Percentiles rank a stretch among this genome's conserved stretches.
These are phyloP conservation scores for Gonocerus acuteangulatus DNA, from an alignment of 2,888 invertebrate genomes.

Conservation along the genomic window DNA sequence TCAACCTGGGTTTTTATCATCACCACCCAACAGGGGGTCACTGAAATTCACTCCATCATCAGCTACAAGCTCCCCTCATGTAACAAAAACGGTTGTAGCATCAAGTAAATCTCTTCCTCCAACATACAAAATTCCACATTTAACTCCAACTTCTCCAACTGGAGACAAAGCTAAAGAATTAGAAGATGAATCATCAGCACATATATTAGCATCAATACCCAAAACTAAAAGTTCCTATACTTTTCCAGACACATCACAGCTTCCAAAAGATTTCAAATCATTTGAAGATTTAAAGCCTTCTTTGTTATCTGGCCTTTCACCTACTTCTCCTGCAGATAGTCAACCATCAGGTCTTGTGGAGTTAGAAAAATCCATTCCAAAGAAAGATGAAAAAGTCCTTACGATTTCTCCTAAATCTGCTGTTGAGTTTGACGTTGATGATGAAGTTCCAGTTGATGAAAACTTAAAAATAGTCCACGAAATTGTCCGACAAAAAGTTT, in stretches of 20 bases:
- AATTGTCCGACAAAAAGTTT: conserved; percentile 60
- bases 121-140: conserved; percentile 35
- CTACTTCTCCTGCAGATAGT: conserved; percentile 27
- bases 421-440: background rate
- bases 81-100: conserved; percentile 29
- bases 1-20: conserved; percentile 35
- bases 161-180: conserved; percentile 22
- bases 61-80: conserved; percentile 22
- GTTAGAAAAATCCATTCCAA: background rate
- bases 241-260: background rate
- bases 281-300: conserved; percentile 35
- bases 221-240: conserved; percentile 21
- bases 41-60: conserved; percentile 34
- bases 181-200: conserved; percentile 25
- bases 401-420: conserved; percentile 29
- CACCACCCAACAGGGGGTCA: conserved; percentile 34
- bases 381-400: conserved; percentile 29
- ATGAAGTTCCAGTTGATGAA: conserved; percentile 44
- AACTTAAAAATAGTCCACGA: conserved; percentile 63
- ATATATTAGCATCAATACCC: conserved; percentile 14
- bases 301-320: conserved; percentile 35
- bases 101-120: conserved; percentile 34
- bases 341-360: background rate
- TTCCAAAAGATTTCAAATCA: conserved; percentile 34
- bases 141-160: conserved; percentile 37